Evolutionary conservation across 2,113 vertebrate species (phyloP).

Genomic region (Blennius ocellaris): DNA sequence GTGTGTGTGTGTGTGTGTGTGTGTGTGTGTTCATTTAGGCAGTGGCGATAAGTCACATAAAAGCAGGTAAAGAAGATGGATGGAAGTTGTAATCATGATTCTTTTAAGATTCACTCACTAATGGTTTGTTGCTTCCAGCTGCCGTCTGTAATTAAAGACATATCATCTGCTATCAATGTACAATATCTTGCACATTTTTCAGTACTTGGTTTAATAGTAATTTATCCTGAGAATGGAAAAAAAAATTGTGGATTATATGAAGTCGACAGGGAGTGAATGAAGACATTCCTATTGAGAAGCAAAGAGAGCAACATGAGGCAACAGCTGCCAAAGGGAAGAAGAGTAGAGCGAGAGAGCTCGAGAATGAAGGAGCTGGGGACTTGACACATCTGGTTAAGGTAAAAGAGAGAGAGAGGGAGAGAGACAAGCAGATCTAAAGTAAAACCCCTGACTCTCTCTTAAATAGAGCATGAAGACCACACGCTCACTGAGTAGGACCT

Average conservation of each 20-base stretch:
- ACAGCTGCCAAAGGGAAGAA: constrained; percentile 50
- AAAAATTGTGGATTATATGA: constrained; percentile 5
- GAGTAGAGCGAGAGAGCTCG: constrained; percentile 7
- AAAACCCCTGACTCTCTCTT: constrained; percentile 69
- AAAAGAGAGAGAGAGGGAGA: constrained; percentile 21
- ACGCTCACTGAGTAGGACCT: constrained; percentile 54
- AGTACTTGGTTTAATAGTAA: constrained; percentile 1
- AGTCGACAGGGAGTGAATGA: constrained; percentile 23
- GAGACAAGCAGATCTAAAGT: constrained; percentile 54
- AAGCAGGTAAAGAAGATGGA: no score
- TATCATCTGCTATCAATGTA: neutral
- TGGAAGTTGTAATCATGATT: no score
- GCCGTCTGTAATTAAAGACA: neutral
- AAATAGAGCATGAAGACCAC: constrained; percentile 82
- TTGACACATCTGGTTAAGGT: constrained; percentile 69
- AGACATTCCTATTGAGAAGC: constrained; percentile 25
- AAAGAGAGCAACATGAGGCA: constrained; percentile 37
- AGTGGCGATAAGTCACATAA: no score
- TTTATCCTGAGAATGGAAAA: constrained; percentile 13
- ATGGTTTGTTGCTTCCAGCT: neutral
- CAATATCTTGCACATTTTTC: no score
- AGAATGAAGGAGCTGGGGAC: constrained; percentile 41
- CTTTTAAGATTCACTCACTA: neutral
- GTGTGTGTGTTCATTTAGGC: no score
- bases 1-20: no score